A percentile compares a stretch with the other conserved stretches of the same genome.
Conservation (phyloP, 2,797 vertebrate species). For the Balearica regulorum region DNA sequence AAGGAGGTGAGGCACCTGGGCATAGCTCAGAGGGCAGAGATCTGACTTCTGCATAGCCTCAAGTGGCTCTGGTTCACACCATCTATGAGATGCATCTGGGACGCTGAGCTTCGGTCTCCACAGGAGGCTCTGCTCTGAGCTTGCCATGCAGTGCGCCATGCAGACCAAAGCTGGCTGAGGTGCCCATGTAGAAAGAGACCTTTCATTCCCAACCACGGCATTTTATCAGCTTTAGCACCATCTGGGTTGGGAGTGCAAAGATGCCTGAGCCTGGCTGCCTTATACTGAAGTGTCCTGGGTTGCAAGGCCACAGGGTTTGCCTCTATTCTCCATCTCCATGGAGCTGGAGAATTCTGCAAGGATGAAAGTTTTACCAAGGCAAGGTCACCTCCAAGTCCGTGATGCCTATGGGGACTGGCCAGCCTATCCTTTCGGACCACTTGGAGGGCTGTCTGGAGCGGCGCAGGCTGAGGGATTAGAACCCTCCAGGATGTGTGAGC, state of each 20-base stretch:
- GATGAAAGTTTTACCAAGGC: neutral
- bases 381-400: neutral
- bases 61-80: neutral
- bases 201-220: neutral
- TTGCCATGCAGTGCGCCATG: rapidly evolving
- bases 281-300: neutral
- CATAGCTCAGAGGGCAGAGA: neutral
- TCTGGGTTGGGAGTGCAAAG: neutral
- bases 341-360: rapidly evolving
- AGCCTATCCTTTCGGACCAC: neutral
- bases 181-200: neutral
- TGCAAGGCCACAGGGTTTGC: neutral
- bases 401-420: rapidly evolving
- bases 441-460: neutral
- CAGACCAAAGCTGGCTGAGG: neutral
- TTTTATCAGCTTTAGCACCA: neutral
- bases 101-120: neutral
- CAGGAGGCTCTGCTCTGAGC: neutral
- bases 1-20: neutral
- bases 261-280: neutral
- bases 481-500: neutral
- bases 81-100: rapidly evolving
- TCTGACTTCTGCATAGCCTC: neutral
- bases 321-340: neutral
- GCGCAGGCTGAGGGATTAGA: neutral